These are phyloP conservation scores for Pocillopora damicornis DNA, from an alignment of 64 coral and sea anemone genomes.

Conservation along the genomic window DNA sequence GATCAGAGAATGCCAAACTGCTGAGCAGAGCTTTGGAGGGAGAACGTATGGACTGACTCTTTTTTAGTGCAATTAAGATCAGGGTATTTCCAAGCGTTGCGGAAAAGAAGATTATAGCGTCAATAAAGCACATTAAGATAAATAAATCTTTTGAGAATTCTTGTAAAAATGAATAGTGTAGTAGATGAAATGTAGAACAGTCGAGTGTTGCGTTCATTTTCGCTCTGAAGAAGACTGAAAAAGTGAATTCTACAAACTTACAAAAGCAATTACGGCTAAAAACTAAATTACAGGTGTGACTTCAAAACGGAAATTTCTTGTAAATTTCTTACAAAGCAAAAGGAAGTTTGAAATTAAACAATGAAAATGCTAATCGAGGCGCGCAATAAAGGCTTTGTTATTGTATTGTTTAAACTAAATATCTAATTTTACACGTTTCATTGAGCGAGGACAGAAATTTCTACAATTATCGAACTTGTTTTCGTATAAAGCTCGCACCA, in stretches of 20 bases:
- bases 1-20: slow-evolving; percentile 14
- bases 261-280: too few relatives aligned
- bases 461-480: too few relatives aligned
- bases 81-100: slow-evolving; percentile 6
- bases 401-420: too few relatives aligned
- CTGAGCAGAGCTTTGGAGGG: slow-evolving; percentile 14
- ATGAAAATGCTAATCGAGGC: too few relatives aligned
- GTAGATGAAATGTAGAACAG: not conserved
- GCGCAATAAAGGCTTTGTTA: too few relatives aligned
- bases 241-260: too few relatives aligned
- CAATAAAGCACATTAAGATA: not conserved
- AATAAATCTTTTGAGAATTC: slow-evolving; percentile 16
- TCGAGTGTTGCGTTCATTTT: not conserved
- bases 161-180: slow-evolving; percentile 9
- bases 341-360: too few relatives aligned
- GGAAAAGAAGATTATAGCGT: not conserved
- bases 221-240: not conserved
- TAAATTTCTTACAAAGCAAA: not conserved
- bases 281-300: too few relatives aligned
- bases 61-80: not conserved
- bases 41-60: not conserved
- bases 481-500: too few relatives aligned
- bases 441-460: too few relatives aligned
- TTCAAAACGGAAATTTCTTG: not conserved
- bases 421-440: too few relatives aligned